phyloP scores from a whole-genome alignment of 2,888 invertebrate genomes.

The Agonum fuliginosum region DNA sequence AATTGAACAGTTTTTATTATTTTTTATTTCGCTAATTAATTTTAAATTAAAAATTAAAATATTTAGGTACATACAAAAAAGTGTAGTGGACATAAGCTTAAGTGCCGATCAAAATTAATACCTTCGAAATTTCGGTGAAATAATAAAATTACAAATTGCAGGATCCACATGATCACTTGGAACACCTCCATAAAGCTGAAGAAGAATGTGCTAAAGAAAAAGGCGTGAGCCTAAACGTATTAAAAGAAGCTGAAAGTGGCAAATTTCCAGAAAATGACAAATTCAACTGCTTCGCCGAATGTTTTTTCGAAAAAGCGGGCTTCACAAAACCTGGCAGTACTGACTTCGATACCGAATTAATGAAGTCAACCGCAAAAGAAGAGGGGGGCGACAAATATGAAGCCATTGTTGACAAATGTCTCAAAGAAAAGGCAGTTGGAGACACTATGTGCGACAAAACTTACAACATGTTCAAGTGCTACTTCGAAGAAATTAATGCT shows the following conservation, averaged over 20 bases:
- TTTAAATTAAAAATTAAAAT: too few relatives aligned
- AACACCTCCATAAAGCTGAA: background rate
- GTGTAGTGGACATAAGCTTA: too few relatives aligned
- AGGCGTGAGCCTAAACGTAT: background rate
- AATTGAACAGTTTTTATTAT: too few relatives aligned
- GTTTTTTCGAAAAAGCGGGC: conserved; percentile 74
- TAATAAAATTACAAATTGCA: background rate
- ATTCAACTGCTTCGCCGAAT: conserved; percentile 73
- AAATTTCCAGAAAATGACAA: conserved; percentile 72
- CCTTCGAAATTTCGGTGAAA: too few relatives aligned
- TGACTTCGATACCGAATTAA: conserved; percentile 68
- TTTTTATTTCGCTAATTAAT: too few relatives aligned
- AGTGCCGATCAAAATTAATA: too few relatives aligned
- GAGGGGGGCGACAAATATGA: conserved; percentile 68
- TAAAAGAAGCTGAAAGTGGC: conserved; percentile 71
- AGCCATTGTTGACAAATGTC: conserved; percentile 72
- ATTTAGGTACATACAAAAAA: too few relatives aligned
- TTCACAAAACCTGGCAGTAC: conserved; percentile 70
- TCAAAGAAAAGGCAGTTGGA: conserved; percentile 40
- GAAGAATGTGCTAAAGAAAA: background rate
- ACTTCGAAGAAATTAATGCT: conserved; percentile 59
- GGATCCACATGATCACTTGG: background rate
- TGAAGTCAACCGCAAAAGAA: conserved; percentile 71
- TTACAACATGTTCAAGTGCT: conserved; percentile 63
- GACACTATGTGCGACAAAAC: conserved; percentile 63